phyloP scores from a whole-genome alignment of 2,113 vertebrate species.

The Calidris pygmaea region DNA sequence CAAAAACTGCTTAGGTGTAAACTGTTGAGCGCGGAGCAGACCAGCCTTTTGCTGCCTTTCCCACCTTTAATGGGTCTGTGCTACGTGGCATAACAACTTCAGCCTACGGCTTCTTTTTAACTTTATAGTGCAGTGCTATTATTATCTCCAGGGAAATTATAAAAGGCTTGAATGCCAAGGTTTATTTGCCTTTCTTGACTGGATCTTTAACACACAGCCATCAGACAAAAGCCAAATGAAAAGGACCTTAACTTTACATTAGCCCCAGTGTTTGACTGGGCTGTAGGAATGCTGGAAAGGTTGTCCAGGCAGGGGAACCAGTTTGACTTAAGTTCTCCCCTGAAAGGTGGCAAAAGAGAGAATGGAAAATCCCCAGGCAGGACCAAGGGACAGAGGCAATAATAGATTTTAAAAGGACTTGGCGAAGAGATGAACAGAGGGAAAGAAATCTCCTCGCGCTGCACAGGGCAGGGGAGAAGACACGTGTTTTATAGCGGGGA shows the following conservation, averaged over 20 bases:
- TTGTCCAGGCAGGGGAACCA: neutral
- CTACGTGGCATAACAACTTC: neutral
- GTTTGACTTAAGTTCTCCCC: neutral
- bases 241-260: neutral
- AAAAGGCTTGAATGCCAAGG: neutral
- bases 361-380: neutral
- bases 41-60: neutral
- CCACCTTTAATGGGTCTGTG: neutral
- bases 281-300: neutral
- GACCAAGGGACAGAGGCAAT: neutral
- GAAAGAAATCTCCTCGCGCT: neutral
- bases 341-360: neutral
- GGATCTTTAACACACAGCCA: neutral
- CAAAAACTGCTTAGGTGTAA: neutral
- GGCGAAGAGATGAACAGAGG: neutral
- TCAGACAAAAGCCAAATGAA: neutral
- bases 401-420: neutral
- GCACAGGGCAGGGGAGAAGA: neutral
- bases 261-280: neutral
- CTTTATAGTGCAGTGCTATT: neutral
- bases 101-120: neutral
- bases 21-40: rapidly evolving
- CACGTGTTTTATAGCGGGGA: neutral
- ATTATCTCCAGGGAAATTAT: neutral
- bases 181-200: slow-evolving; percentile 27